Evolutionary conservation across 2,797 vertebrate genomes (phyloP).

Genomic region (Dipus sagitta): DNA sequence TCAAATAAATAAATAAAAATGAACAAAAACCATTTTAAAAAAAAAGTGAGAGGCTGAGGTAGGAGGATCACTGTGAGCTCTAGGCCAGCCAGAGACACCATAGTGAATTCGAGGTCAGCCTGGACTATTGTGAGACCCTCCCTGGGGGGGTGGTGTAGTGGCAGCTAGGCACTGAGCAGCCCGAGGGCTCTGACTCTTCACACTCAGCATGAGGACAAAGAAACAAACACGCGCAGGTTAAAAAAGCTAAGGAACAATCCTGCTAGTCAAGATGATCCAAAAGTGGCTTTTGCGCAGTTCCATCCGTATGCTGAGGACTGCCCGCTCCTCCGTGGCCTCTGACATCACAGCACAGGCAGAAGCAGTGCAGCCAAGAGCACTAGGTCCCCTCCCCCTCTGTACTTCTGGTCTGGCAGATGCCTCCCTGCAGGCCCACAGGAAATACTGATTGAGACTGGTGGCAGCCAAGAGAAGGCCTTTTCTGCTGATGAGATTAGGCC

Average conservation of each 20-base stretch:
- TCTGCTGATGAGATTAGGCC: constrained; percentile 68
- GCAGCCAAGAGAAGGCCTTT: constrained; percentile 59
- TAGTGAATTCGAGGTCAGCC: no score
- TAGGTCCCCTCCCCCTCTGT: background rate
- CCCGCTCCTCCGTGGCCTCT: background rate
- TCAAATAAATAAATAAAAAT: no score
- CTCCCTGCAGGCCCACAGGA: constrained; percentile 51
- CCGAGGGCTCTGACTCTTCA: background rate
- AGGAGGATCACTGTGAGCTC: no score
- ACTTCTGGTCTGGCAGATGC: constrained; percentile 52
- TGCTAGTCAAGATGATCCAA: background rate
- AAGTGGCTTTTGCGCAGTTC: background rate
- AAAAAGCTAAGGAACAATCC: background rate
- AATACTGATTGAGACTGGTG: constrained; percentile 46
- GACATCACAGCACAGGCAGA: background rate
- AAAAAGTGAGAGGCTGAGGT: no score
- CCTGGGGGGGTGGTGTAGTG: background rate
- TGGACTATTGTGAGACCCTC: no score
- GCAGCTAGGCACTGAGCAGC: background rate
- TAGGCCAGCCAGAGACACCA: no score
- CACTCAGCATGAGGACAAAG: fast-evolving
- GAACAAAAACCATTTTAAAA: no score
- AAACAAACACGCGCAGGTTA: background rate
- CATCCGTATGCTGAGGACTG: background rate
- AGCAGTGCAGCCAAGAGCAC: background rate